Percentiles rank a stretch among this genome's conserved stretches.
Evolutionary conservation across 2,113 vertebrate genomes (phyloP).

Genomic region (Gila orcuttii): DNA sequence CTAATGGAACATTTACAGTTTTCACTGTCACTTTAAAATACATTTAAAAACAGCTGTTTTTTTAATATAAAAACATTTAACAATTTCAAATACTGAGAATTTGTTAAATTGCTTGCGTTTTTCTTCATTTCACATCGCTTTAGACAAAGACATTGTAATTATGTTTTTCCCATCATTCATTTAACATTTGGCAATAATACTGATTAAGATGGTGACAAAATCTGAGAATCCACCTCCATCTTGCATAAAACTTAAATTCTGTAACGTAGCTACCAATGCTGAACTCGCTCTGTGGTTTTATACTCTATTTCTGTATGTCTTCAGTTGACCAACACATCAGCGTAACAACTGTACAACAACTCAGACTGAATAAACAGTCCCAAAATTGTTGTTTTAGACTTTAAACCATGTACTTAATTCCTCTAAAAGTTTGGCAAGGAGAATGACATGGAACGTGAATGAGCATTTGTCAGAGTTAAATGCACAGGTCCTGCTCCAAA

Average conservation of each 20-base stretch:
- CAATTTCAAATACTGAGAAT: not conserved
- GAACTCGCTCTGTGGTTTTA: conserved; percentile 2
- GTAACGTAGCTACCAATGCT: not conserved
- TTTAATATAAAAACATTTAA: too few species aligned
- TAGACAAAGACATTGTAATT: not conserved
- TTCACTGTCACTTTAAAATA: not conserved
- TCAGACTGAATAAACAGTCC: conserved; percentile 14
- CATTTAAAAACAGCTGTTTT: not conserved
- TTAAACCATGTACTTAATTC: conserved; percentile 32
- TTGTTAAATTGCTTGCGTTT: not conserved
- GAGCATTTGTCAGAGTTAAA: conserved; percentile 38
- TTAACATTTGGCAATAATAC: not conserved
- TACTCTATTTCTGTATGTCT: not conserved
- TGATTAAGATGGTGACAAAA: not conserved
- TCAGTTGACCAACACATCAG: conserved; percentile 2
- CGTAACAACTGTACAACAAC: not conserved
- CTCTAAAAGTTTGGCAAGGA: conserved; percentile 32
- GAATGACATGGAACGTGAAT: conserved; percentile 35
- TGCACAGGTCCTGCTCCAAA: conserved; percentile 17
- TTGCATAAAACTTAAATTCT: not conserved
- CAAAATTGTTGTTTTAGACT: conserved; percentile 29
- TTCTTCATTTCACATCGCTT: not conserved
- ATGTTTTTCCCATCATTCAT: not conserved
- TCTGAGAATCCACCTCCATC: not conserved
- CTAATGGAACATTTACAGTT: not conserved